A percentile compares a stretch with the other conserved stretches of the same genome.
Conservation (phyloP, 2,797 vertebrate species). For the Artibeus lituratus region DNA sequence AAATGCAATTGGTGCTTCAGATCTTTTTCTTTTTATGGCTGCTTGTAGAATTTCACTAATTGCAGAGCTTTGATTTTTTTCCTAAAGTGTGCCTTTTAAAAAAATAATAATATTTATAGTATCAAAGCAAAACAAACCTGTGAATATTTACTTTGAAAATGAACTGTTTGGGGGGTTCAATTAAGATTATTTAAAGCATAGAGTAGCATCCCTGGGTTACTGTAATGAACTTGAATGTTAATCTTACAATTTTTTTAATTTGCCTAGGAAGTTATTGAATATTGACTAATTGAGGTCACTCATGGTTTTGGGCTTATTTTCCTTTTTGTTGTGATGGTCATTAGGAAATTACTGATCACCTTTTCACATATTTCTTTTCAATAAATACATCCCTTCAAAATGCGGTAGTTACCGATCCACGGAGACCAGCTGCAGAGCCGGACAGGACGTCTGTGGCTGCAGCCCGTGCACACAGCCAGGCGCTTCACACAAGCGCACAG, state of each 20-base stretch:
- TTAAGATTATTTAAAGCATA: neutral
- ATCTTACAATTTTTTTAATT: neutral
- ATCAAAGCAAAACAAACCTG: neutral
- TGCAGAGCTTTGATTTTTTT: neutral
- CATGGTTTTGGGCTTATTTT: neutral
- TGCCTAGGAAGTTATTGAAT: neutral
- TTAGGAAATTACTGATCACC: neutral
- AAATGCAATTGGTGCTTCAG: neutral
- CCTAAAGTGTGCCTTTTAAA: neutral
- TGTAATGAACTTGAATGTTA: neutral
- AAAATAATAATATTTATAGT: neutral
- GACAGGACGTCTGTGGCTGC: neutral
- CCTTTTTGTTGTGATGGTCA: neutral
- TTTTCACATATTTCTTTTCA: neutral
- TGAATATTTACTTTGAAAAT: neutral
- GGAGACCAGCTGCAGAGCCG: neutral
- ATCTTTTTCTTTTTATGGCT: neutral
- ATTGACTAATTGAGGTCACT: too few species aligned
- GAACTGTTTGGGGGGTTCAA: neutral
- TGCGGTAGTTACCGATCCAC: neutral
- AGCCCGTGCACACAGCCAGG: rapidly evolving
- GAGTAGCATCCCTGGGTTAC: rapidly evolving
- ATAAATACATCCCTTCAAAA: neutral
- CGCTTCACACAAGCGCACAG: neutral
- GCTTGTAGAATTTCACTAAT: neutral